These are phyloP conservation scores for Latrodectus elegans DNA, from an alignment of 2,888 invertebrate species.

Conservation along the genomic window DNA sequence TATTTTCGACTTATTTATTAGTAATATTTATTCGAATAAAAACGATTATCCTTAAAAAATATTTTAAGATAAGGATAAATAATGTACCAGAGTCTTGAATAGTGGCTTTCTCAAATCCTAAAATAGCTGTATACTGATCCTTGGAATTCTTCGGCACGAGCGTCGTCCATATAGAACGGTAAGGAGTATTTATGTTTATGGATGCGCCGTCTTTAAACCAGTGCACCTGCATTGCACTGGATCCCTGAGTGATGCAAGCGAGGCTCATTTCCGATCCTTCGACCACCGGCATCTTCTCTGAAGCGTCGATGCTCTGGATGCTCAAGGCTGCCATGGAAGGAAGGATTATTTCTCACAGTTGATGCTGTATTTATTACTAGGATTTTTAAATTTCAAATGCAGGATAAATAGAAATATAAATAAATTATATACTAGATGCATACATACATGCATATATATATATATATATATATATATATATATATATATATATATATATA, in stretches of 20 bases:
- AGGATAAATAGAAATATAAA: background rate
- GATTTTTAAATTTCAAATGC: background rate
- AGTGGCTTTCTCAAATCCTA: conserved; percentile 83
- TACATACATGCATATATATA: background rate
- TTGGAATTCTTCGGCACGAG: conserved; percentile 68
- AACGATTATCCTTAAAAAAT: too few relatives aligned
- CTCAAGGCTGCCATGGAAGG: conserved; percentile 44
- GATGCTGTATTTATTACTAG: background rate
- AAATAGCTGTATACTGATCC: conserved; percentile 80
- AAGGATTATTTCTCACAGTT: too few relatives aligned
- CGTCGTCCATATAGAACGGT: conserved; percentile 65
- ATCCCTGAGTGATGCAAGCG: conserved; percentile 71
- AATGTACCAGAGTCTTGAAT: conserved; percentile 81
- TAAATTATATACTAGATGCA: background rate
- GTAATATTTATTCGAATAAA: too few relatives aligned
- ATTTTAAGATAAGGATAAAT: background rate
- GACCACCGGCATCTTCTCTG: conserved; percentile 66
- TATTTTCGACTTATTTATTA: too few relatives aligned
- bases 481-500: background rate
- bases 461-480: background rate
- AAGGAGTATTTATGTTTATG: conserved; percentile 57
- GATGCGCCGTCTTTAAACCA: conserved; percentile 71
- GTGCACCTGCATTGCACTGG: conserved; percentile 68
- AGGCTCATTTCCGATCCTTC: conserved; percentile 69
- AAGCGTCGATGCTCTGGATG: conserved; percentile 66